phyloP scores from a whole-genome alignment of 1,140 invertebrate genomes.

The Dinothrombium tinctorium region DNA sequence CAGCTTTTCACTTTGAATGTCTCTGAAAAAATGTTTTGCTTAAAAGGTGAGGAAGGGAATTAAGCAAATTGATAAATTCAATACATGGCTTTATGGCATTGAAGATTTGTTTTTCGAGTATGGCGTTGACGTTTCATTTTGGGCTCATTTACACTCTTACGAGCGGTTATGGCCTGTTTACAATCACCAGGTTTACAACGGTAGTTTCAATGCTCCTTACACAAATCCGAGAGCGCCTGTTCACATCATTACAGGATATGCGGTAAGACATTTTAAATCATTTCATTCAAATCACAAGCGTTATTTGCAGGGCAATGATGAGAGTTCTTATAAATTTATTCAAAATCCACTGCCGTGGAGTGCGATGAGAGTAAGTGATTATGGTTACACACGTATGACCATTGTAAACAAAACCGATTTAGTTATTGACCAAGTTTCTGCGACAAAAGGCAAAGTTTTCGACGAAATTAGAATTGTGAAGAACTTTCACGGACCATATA shows the following conservation, averaged over 20 bases:
- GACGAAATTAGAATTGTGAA: no score
- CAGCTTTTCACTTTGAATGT: no score
- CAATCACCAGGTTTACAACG: constrained; percentile 51
- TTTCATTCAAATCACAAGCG: no score
- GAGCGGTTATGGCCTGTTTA: constrained; percentile 82
- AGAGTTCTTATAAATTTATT: constrained; percentile 29
- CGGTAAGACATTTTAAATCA: no score
- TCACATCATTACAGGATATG: constrained; percentile 38
- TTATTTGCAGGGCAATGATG: constrained; percentile 31
- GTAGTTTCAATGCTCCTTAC: constrained; percentile 44
- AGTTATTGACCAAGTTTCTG: constrained; percentile 77
- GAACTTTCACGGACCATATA: no score
- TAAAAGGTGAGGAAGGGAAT: background rate
- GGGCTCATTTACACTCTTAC: constrained; percentile 90
- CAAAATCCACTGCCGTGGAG: constrained; percentile 37
- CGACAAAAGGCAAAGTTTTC: no score
- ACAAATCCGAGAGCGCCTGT: constrained; percentile 64
- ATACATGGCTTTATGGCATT: constrained; percentile 24
- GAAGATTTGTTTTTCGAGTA: constrained; percentile 50
- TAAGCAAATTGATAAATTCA: background rate
- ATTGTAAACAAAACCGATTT: constrained; percentile 61
- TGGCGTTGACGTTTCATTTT: constrained; percentile 81
- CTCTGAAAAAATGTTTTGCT: no score
- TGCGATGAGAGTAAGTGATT: constrained; percentile 63
- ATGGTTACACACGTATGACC: constrained; percentile 68